Evolutionary conservation across 30 jellyfish, hydroid and myxozoan genomes (phyloP).

Genomic region (Aurelia sp.): DNA sequence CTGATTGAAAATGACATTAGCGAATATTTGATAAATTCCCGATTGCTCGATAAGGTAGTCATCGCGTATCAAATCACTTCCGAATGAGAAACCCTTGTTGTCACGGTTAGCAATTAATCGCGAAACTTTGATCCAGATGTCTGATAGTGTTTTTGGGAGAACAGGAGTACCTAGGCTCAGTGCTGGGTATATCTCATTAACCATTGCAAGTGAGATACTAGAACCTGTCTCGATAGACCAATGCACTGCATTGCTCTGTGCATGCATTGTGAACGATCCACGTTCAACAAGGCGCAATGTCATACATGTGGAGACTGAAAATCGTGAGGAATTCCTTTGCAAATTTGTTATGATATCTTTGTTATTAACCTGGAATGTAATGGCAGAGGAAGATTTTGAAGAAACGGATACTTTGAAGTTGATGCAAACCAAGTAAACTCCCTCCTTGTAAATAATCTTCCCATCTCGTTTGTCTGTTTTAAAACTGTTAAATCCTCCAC

Average conservation of each 20-base stretch:
- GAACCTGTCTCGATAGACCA: conserved; percentile 27
- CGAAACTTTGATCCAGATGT: conserved; percentile 32
- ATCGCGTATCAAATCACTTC: conserved; percentile 17
- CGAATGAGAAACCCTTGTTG: neutral
- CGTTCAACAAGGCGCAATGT: neutral
- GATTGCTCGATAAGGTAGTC: conserved; percentile 27
- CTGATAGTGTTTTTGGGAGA: neutral
- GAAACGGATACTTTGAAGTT: conserved; percentile 9
- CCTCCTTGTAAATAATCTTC: neutral
- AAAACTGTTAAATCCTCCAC: conserved; percentile 8
- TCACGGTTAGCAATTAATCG: neutral
- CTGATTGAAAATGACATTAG: conserved; percentile 43
- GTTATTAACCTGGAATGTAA: neutral
- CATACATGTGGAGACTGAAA: conserved; percentile 1
- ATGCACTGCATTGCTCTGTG: conserved; percentile 9
- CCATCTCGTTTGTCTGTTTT: neutral
- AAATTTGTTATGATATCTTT: neutral
- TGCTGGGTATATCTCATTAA: conserved; percentile 38
- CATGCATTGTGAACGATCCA: neutral
- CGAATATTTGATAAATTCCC: conserved; percentile 44
- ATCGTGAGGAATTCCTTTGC: neutral
- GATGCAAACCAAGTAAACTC: conserved; percentile 9
- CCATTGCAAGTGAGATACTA: conserved; percentile 9
- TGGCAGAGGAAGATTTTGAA: neutral
- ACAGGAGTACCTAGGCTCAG: conserved; percentile 12